Conservation (phyloP, 2,888 invertebrate species). For the Magallana nippona region DNA sequence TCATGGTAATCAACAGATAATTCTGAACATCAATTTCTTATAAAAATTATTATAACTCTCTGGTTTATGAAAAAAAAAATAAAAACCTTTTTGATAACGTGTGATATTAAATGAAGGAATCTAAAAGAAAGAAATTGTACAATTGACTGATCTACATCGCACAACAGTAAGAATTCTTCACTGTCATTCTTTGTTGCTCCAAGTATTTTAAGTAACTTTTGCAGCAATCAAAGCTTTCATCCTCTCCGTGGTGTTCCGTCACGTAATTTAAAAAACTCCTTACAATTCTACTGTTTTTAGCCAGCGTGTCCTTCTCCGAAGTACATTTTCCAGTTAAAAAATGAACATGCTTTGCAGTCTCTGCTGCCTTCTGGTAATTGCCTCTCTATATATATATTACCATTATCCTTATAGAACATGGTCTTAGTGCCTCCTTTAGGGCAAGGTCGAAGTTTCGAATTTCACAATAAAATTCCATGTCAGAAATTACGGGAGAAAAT, state of each 20-base stretch:
- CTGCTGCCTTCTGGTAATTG: not conserved
- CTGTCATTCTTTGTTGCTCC: not conserved
- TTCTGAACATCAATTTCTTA: too few relatives aligned
- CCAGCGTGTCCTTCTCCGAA: not conserved
- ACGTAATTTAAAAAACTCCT: not conserved
- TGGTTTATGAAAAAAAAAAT: too few relatives aligned
- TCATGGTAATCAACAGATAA: too few relatives aligned
- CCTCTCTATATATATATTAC: not conserved
- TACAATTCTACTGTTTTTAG: not conserved
- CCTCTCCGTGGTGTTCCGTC: not conserved
- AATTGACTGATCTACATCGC: too few relatives aligned
- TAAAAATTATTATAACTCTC: too few relatives aligned
- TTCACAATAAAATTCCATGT: not conserved
- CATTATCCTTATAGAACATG: not conserved
- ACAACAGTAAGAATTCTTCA: too few relatives aligned
- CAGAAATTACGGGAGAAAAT: not conserved
- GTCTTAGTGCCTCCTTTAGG: not conserved
- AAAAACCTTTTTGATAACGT: too few relatives aligned
- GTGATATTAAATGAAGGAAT: too few relatives aligned
- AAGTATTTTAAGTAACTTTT: not conserved
- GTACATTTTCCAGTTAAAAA: not conserved
- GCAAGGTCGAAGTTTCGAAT: not conserved
- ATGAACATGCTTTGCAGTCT: not conserved
- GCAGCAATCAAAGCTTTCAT: not conserved
- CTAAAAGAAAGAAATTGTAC: too few relatives aligned